Conservation (phyloP, 2,113 vertebrate genomes). For the Malurus alboscapulatus region DNA sequence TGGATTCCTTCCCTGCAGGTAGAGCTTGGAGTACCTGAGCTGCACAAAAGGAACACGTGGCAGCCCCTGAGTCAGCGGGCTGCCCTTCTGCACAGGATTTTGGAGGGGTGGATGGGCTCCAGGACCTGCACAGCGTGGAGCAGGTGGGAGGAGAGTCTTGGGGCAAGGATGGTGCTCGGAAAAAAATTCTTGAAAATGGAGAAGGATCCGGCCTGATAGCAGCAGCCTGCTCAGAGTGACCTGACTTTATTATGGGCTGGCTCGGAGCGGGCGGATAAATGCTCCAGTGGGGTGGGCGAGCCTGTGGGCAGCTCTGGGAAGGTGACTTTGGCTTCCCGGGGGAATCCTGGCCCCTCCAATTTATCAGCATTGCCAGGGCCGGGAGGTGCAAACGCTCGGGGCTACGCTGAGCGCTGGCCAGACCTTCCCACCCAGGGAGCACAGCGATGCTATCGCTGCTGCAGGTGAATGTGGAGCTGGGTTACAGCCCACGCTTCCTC, state of each 20-base stretch:
- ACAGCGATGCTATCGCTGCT: neutral
- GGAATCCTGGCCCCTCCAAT: neutral
- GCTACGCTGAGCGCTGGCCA: fast-evolving
- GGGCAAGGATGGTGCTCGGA: neutral
- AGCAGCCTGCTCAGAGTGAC: neutral
- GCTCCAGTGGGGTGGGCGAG: neutral
- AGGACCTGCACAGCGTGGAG: neutral
- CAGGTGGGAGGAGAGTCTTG: neutral
- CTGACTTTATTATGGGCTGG: neutral
- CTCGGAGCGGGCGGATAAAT: fast-evolving
- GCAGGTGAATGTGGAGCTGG: neutral
- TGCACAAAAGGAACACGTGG: constrained; percentile 24
- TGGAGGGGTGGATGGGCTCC: neutral
- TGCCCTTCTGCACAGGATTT: neutral
- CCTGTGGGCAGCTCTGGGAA: neutral
- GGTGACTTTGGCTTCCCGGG: neutral
- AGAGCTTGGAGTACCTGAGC: neutral
- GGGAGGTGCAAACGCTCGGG: neutral
- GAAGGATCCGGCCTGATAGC: neutral
- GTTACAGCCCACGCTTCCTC: neutral
- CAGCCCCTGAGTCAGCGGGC: neutral
- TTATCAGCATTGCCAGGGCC: neutral
- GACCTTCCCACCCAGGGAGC: neutral
- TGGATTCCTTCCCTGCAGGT: constrained; percentile 19
- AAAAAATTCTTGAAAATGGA: neutral